phyloP scores from a whole-genome alignment of 37 sponge, comb jelly and placozoan genomes.

The Corticium candelabrum region DNA sequence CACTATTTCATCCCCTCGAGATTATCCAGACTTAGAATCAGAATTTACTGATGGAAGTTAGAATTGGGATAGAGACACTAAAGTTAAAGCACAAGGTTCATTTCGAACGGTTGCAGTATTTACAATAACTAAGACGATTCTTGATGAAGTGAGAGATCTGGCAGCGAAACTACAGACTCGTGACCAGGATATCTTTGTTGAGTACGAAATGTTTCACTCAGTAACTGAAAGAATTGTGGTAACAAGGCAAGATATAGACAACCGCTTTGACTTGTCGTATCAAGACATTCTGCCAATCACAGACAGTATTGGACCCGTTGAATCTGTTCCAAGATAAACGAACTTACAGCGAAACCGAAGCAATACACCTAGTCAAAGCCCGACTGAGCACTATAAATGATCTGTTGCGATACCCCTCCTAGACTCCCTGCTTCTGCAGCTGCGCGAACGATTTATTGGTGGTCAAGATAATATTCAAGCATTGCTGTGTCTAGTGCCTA shows the following conservation, averaged over 20 bases:
- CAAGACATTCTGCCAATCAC: slow-evolving; percentile 18
- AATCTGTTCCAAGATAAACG: slow-evolving; percentile 21
- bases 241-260: slow-evolving; percentile 23
- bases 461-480: too few relatives aligned
- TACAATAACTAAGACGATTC: slow-evolving; percentile 20
- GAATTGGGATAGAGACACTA: slow-evolving; percentile 41
- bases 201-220: slow-evolving; percentile 26
- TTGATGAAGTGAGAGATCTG: slow-evolving; percentile 27
- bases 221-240: too few relatives aligned
- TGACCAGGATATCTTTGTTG: slow-evolving; percentile 26
- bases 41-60: slow-evolving; percentile 7
- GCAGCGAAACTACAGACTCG: slow-evolving; percentile 37
- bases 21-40: slow-evolving; percentile 13
- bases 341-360: slow-evolving; percentile 19
- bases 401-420: slow-evolving; percentile 30
- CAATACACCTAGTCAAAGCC: slow-evolving; percentile 14
- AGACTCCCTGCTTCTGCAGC: slow-evolving; percentile 23
- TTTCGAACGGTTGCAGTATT: slow-evolving; percentile 34
- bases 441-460: slow-evolving; percentile 22
- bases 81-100: slow-evolving; percentile 24
- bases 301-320: slow-evolving; percentile 18
- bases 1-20: slow-evolving; percentile 24
- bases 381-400: slow-evolving; percentile 32
- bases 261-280: slow-evolving; percentile 25
- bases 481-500: slow-evolving; percentile 12